Conservation (phyloP, 2,797 vertebrate genomes). For the Triplophysa yarkandensis region DNA sequence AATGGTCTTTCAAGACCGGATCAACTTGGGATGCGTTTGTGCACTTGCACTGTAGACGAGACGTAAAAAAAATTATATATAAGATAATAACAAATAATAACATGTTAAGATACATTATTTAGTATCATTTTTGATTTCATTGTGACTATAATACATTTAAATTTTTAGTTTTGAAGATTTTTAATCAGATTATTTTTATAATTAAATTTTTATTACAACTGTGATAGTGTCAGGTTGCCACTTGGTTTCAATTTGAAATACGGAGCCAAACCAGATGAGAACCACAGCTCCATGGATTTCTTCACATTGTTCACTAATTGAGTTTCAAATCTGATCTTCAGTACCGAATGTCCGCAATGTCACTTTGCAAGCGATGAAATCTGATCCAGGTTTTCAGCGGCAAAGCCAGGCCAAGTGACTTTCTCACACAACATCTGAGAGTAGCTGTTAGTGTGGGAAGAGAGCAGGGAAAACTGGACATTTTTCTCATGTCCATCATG, state of each 20-base stretch:
- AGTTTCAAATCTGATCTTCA: background rate
- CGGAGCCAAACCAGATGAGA: background rate
- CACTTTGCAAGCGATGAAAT: slow-evolving; percentile 8
- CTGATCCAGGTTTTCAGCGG: background rate
- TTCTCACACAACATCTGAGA: slow-evolving; percentile 11
- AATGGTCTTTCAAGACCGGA: too few species aligned
- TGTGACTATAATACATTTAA: background rate
- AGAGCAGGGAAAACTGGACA: slow-evolving; percentile 2
- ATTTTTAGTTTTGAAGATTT: background rate
- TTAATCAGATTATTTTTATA: too few species aligned
- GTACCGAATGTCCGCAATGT: background rate
- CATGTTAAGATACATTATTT: too few species aligned
- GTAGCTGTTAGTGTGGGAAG: slow-evolving; percentile 13
- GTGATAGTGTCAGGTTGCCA: background rate
- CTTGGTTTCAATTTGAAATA: background rate
- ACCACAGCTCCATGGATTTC: background rate
- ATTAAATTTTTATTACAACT: background rate
- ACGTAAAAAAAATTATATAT: too few species aligned
- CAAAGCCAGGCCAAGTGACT: background rate
- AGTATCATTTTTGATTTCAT: background rate
- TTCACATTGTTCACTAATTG: background rate
- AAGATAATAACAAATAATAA: too few species aligned
- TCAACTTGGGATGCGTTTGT: too few species aligned
- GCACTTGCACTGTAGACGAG: too few species aligned
- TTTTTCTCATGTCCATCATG: slow-evolving; percentile 8